Evolutionary conservation across 2,797 vertebrate species (phyloP).

Genomic region (Poecilia picta): DNA sequence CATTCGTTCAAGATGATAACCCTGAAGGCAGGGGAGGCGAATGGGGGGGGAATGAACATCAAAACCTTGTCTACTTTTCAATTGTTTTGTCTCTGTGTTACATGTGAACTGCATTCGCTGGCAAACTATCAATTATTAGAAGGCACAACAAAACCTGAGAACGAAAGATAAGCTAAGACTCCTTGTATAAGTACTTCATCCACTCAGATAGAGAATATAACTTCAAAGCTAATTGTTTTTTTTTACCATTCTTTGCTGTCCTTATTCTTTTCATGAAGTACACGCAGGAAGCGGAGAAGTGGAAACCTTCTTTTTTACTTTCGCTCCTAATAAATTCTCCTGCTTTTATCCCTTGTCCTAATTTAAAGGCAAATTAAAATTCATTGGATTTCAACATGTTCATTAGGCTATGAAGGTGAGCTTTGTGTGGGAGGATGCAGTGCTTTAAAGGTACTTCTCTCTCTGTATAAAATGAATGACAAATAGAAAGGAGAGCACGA

Average conservation of each 20-base stretch:
- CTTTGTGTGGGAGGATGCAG: constrained; percentile 57
- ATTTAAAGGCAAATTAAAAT: constrained; percentile 81
- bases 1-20: constrained; percentile 39
- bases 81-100: constrained; percentile 28
- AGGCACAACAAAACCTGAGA: constrained; percentile 48
- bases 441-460: constrained; percentile 62
- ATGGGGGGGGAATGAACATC: constrained; percentile 1
- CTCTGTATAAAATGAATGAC: constrained; percentile 52
- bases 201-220: constrained; percentile 67
- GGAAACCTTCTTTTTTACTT: constrained; percentile 72
- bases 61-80: constrained; percentile 38
- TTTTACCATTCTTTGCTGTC: constrained; percentile 34
- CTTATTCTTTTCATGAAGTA: constrained; percentile 52
- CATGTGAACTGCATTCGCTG: constrained; percentile 25
- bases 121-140: constrained; percentile 41
- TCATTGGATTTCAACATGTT: constrained; percentile 80
- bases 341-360: constrained; percentile 66
- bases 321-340: constrained; percentile 71
- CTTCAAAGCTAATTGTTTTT: constrained; percentile 76
- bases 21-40: constrained; percentile 24
- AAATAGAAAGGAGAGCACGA: constrained; percentile 51
- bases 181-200: constrained; percentile 61
- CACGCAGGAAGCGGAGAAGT: constrained; percentile 63
- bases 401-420: constrained; percentile 79
- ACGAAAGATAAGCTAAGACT: constrained; percentile 54